These are phyloP conservation scores for Epirrhoe tristata DNA, from an alignment of 2,888 invertebrate species.

Conservation along the genomic window DNA sequence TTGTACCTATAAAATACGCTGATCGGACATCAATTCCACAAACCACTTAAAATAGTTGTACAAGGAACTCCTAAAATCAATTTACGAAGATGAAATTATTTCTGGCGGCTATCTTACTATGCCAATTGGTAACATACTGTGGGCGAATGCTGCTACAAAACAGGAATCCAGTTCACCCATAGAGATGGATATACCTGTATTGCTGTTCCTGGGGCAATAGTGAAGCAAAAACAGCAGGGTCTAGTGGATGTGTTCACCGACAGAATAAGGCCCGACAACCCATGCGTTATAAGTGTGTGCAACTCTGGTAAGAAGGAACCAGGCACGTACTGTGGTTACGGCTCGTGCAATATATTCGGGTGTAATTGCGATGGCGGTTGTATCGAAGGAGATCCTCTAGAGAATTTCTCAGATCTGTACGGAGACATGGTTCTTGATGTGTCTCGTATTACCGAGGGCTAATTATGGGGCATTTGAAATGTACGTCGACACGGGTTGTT, in stretches of 20 bases:
- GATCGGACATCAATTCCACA: too few relatives aligned
- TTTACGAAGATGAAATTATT: neutral
- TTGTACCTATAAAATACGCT: too few relatives aligned
- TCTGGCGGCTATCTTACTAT: neutral
- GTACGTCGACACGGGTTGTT: too few relatives aligned
- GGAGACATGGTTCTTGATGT: neutral
- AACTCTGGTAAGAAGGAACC: neutral
- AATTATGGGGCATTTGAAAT: too few relatives aligned
- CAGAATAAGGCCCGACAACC: neutral
- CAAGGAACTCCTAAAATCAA: too few relatives aligned
- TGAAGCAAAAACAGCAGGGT: neutral
- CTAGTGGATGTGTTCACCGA: neutral
- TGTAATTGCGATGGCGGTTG: constrained; percentile 9
- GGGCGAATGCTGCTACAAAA: neutral
- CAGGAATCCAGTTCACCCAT: neutral
- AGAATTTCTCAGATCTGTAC: neutral
- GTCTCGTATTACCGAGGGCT: too few relatives aligned
- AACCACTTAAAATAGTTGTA: too few relatives aligned
- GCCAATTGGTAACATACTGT: neutral
- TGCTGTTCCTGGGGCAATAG: neutral
- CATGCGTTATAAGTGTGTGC: neutral
- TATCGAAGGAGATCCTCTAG: neutral
- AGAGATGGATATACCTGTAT: neutral
- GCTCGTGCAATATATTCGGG: constrained; percentile 6
- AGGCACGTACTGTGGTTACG: neutral